phyloP scores from a whole-genome alignment of 2,888 invertebrate genomes.

The Tromatobia lineatoria region DNA sequence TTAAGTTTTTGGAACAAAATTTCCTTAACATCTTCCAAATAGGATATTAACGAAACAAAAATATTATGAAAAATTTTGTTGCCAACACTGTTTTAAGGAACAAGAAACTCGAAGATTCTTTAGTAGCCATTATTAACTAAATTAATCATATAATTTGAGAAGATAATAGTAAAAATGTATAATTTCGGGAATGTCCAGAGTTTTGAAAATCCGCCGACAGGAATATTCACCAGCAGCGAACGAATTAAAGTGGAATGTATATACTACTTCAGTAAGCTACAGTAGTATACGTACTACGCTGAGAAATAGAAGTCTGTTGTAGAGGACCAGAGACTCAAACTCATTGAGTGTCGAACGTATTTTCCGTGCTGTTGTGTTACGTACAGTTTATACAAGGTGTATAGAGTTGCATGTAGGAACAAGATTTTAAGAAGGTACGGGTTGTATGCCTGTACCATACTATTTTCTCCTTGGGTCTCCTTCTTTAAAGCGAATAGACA shows the following conservation, averaged over 20 bases:
- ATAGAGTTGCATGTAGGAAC: not conserved
- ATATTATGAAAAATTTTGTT: too few relatives aligned
- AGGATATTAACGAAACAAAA: too few relatives aligned
- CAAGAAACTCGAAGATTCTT: too few relatives aligned
- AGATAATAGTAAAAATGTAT: too few relatives aligned
- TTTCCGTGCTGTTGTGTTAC: slow-evolving; percentile 32
- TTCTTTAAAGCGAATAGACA: slow-evolving; percentile 1
- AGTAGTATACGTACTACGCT: slow-evolving; percentile 13
- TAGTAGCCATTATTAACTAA: too few relatives aligned
- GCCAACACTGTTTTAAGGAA: too few relatives aligned
- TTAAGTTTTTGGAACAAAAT: too few relatives aligned
- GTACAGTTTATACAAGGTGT: slow-evolving; percentile 35
- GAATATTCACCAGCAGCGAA: not conserved
- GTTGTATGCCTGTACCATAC: slow-evolving; percentile 29
- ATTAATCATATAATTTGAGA: too few relatives aligned
- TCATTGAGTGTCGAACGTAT: slow-evolving; percentile 36
- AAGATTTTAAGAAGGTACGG: slow-evolving; percentile 41
- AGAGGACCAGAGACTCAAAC: slow-evolving; percentile 36
- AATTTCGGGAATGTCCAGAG: not conserved
- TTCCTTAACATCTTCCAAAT: too few relatives aligned
- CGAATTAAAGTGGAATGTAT: not conserved
- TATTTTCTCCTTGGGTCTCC: slow-evolving; percentile 21
- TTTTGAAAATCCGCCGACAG: not conserved
- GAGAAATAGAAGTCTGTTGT: slow-evolving; percentile 15
- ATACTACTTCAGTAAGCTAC: not conserved